Percentiles rank a stretch among this genome's conserved stretches.
Conservation (phyloP, 1,140 invertebrate genomes). For the Argopecten irradians region DNA sequence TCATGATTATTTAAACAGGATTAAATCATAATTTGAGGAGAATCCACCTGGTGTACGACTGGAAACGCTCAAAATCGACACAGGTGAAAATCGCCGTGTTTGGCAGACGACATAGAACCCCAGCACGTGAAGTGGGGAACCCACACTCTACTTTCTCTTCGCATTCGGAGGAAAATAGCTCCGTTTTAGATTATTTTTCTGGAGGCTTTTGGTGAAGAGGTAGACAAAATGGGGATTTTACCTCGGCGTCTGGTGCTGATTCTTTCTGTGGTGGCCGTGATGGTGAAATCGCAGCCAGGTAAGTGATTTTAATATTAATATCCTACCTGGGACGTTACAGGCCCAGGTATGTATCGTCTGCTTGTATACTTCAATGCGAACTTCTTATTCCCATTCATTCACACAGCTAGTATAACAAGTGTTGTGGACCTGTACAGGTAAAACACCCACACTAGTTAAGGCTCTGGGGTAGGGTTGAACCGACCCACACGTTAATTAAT, state of each 20-base stretch:
- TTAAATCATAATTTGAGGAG: neutral
- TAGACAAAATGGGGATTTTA: slow-evolving; percentile 7
- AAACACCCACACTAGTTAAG: neutral
- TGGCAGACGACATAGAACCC: slow-evolving; percentile 3
- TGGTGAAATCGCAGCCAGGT: neutral
- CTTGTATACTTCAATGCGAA: neutral
- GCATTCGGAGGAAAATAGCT: slow-evolving; percentile 14
- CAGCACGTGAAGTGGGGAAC: neutral
- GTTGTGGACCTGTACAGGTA: neutral
- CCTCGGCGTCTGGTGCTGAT: neutral
- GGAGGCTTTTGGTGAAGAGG: neutral
- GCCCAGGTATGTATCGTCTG: neutral
- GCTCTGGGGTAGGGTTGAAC: neutral
- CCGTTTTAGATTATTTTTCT: neutral
- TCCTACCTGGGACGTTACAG: neutral
- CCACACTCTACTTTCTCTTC: slow-evolving; percentile 21
- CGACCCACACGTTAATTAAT: neutral
- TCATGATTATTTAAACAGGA: neutral
- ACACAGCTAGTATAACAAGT: neutral
- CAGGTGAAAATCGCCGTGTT: slow-evolving; percentile 7
- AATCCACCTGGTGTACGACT: neutral
- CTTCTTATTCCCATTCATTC: neutral
- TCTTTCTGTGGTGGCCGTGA: neutral
- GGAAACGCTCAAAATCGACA: neutral
- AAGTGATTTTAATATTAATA: neutral